A percentile compares a stretch with the other conserved stretches of the same genome.
phyloP scores from a whole-genome alignment of 2,797 vertebrate genomes.

The Cephalopachus bancanus region DNA sequence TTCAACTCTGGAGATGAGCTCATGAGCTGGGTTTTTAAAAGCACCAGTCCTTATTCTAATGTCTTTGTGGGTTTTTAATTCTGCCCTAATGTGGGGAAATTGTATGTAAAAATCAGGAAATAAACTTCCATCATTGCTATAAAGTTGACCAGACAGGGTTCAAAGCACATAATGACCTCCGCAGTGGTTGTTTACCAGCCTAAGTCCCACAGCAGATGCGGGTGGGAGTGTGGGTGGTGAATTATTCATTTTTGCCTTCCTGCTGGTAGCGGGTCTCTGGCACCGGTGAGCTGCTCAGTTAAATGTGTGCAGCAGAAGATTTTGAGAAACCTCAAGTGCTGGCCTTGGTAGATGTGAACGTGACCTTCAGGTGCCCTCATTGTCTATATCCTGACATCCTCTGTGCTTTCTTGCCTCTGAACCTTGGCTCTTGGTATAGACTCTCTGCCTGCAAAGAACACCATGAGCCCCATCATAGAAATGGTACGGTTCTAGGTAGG shows the following conservation, averaged over 20 bases:
- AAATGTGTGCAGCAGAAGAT: not conserved
- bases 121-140: not conserved
- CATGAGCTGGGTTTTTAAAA: slow-evolving; percentile 58
- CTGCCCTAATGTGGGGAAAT: slow-evolving; percentile 13
- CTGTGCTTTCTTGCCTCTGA: not conserved
- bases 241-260: slow-evolving; percentile 36
- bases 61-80: slow-evolving; percentile 67
- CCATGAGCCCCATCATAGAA: not conserved
- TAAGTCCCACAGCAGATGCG: not conserved
- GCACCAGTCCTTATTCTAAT: slow-evolving; percentile 52
- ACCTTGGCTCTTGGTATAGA: not conserved
- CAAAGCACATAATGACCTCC: not conserved
- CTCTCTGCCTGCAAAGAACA: not conserved
- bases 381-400: not conserved
- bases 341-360: not conserved
- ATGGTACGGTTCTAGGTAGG: not conserved
- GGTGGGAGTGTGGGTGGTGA: not conserved
- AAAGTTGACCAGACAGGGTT: not conserved
- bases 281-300: not conserved
- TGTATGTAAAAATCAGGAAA: slow-evolving; percentile 65
- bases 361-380: not conserved
- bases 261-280: not conserved
- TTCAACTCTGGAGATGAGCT: slow-evolving; percentile 22
- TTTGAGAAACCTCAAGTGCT: not conserved
- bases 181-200: not conserved